Evolutionary conservation across 2,888 invertebrate species (phyloP).

Genomic region (Hybos culiciformis): DNA sequence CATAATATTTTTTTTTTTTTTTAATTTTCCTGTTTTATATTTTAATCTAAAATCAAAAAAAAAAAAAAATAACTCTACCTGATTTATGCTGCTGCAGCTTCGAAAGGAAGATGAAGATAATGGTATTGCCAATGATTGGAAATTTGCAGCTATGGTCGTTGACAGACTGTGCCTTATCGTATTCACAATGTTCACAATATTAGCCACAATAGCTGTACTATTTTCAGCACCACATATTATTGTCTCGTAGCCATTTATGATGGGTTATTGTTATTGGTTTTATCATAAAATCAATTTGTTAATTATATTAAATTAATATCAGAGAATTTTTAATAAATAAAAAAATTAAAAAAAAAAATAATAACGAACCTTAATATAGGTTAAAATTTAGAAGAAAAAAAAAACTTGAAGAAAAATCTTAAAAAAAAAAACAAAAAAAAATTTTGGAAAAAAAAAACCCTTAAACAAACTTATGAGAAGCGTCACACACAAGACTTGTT

Average conservation of each 20-base stretch:
- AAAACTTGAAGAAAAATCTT: slow-evolving; percentile 8
- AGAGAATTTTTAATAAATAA: slow-evolving; percentile 36
- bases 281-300: slow-evolving; percentile 40
- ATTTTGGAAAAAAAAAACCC: no score
- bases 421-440: slow-evolving; percentile 11
- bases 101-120: slow-evolving; percentile 89
- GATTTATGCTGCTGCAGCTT: slow-evolving; percentile 45
- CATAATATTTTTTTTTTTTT: slow-evolving; percentile 4
- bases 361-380: slow-evolving; percentile 10
- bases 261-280: slow-evolving; percentile 40
- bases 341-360: slow-evolving; percentile 19
- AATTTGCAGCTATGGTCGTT: slow-evolving; percentile 99
- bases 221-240: slow-evolving; percentile 81
- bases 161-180: slow-evolving; percentile 99
- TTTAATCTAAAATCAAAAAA: slow-evolving; percentile 1
- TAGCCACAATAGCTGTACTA: slow-evolving; percentile 93
- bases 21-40: slow-evolving; percentile 4
- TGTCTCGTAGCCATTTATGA: slow-evolving; percentile 40
- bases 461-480: no score
- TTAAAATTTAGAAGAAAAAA: slow-evolving; percentile 13
- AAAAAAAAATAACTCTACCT: slow-evolving; percentile 21
- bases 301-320: slow-evolving; percentile 39
- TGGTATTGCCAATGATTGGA: slow-evolving; percentile 96
- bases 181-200: slow-evolving; percentile 96
- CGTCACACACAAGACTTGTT: no score